These are phyloP conservation scores for Caenorhabditis sp. DNA, from an alignment of 2,888 invertebrate genomes.

Conservation along the genomic window DNA sequence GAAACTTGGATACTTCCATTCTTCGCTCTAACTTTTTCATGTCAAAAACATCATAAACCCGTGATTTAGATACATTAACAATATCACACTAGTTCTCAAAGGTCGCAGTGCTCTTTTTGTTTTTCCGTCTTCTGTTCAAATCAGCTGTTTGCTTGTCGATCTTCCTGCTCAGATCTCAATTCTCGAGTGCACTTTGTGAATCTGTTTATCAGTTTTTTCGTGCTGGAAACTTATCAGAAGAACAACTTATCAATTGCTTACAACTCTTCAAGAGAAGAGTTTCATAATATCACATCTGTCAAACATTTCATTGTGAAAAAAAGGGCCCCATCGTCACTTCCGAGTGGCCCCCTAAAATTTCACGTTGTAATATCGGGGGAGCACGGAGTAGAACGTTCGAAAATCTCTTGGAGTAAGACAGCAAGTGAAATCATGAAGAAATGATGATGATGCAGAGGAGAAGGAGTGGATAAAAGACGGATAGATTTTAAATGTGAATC, in stretches of 20 bases:
- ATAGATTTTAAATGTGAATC: conserved; percentile 54
- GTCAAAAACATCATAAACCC: too few species aligned
- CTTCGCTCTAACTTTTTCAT: too few species aligned
- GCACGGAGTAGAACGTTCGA: conserved; percentile 60
- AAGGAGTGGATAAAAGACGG: conserved; percentile 31
- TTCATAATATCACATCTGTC: conserved; percentile 43
- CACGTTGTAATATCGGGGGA: conserved; percentile 55
- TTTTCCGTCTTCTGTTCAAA: conserved; percentile 11
- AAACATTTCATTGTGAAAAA: conserved; percentile 28
- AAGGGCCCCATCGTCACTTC: conserved; percentile 49
- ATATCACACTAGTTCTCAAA: conserved; percentile 34
- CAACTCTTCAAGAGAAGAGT: conserved; percentile 13
- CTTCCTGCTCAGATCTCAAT: conserved; percentile 15
- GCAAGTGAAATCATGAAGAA: not conserved
- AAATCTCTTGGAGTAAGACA: conserved; percentile 23
- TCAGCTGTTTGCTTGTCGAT: conserved; percentile 40
- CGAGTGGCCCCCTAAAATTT: conserved; percentile 29
- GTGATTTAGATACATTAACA: conserved; percentile 27
- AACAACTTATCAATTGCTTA: not conserved
- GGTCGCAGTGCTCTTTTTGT: conserved; percentile 29
- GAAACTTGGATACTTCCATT: too few species aligned
- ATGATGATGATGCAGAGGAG: conserved; percentile 10
- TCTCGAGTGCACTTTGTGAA: conserved; percentile 2
- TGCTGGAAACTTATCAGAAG: not conserved
- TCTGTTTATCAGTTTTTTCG: conserved; percentile 12